These are phyloP conservation scores for Erpornis zantholeuca DNA, from an alignment of 2,113 vertebrate species.

Conservation along the genomic window DNA sequence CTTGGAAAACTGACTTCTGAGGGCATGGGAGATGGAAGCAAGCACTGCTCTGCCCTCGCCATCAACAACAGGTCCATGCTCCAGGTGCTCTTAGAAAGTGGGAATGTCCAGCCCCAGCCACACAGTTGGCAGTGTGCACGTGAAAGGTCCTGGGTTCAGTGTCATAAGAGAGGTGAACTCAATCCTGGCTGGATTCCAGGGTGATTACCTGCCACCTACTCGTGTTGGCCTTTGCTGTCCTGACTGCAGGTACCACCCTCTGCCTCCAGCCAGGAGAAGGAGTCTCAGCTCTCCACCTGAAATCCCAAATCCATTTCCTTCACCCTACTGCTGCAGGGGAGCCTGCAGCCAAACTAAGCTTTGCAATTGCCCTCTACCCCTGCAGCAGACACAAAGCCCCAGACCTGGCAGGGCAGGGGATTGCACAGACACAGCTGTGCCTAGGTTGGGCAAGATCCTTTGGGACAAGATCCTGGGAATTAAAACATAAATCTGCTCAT, in stretches of 20 bases:
- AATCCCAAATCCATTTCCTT: not conserved
- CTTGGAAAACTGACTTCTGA: not conserved
- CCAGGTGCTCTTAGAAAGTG: not conserved
- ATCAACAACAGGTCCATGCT: not conserved
- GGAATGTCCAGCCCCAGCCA: not conserved
- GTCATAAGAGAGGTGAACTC: not conserved
- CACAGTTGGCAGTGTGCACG: fast-evolving
- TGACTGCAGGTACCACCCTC: not conserved
- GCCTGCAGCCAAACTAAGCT: not conserved
- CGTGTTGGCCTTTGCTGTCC: not conserved
- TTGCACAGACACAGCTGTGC: not conserved
- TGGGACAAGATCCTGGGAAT: not conserved
- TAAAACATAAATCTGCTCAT: not conserved
- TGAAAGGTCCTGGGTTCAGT: not conserved
- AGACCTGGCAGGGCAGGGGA: not conserved
- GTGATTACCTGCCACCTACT: not conserved
- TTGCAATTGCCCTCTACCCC: not conserved
- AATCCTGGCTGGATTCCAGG: not conserved
- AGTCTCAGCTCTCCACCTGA: not conserved
- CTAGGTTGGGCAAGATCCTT: not conserved
- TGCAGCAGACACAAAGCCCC: not conserved
- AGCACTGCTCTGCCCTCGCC: not conserved
- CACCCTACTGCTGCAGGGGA: not conserved
- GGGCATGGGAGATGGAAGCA: not conserved
- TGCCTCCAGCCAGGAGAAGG: not conserved